A percentile compares a stretch with the other conserved stretches of the same genome.
Conservation (phyloP, 1,140 invertebrate genomes). For the Eurosta solidaginis region DNA sequence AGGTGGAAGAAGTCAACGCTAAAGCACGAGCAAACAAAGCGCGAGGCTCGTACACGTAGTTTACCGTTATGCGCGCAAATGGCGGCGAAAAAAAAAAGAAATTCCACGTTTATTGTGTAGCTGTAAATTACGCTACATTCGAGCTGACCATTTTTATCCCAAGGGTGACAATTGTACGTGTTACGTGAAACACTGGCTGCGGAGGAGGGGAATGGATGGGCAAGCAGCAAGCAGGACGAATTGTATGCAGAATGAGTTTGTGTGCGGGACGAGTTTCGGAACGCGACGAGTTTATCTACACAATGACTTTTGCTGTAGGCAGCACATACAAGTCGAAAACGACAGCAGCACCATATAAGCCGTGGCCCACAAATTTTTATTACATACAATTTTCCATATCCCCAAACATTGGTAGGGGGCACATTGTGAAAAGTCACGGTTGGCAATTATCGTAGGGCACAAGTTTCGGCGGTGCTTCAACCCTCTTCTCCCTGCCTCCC, state of each 20-base stretch:
- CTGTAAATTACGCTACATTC: background rate
- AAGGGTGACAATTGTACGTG: background rate
- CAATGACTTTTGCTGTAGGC: too few species aligned
- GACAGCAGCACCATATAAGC: background rate
- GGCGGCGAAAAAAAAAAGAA: background rate
- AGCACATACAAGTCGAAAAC: background rate
- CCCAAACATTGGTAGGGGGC: background rate
- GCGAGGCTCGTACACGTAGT: background rate
- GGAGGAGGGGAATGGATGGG: background rate
- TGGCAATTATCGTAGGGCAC: background rate
- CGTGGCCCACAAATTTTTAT: conserved; percentile 1
- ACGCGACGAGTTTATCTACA: too few species aligned
- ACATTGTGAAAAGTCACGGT: background rate
- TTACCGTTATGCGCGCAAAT: conserved; percentile 3
- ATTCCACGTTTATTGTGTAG: background rate
- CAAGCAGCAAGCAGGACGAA: too few species aligned
- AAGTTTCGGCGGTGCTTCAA: background rate
- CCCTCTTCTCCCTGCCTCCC: background rate
- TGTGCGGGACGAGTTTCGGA: too few species aligned
- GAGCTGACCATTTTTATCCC: background rate
- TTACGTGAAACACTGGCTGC: background rate
- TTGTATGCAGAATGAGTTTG: too few species aligned
- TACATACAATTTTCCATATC: conserved; percentile 8
- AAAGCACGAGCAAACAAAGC: background rate
- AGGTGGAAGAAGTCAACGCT: background rate